These are phyloP conservation scores for Nemopilema nomurai DNA, from an alignment of 30 jellyfish, hydroid and myxozoan species.

Conservation along the genomic window DNA sequence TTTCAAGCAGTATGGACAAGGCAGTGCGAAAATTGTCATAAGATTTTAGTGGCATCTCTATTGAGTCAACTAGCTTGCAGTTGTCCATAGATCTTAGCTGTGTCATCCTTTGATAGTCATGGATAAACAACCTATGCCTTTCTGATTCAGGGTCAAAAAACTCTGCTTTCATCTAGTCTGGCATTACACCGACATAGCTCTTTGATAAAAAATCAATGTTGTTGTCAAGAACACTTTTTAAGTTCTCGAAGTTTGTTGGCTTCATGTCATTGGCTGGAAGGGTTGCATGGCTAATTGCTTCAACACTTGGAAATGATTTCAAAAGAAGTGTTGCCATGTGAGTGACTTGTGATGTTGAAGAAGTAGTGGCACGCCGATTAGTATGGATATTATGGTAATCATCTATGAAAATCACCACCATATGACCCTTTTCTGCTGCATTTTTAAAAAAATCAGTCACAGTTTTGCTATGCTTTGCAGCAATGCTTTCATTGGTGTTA, in stretches of 20 bases:
- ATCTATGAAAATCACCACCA: constrained; percentile 18
- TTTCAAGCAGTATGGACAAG: no score
- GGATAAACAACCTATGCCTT: no score
- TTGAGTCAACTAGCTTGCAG: no score
- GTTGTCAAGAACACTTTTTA: background rate
- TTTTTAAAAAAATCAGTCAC: constrained; percentile 13
- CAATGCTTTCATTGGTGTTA: constrained; percentile 6
- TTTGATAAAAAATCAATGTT: background rate
- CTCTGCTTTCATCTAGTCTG: constrained; percentile 36
- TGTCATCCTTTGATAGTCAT: no score
- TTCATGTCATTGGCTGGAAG: background rate
- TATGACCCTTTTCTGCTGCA: constrained; percentile 6
- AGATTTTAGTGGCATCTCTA: no score
- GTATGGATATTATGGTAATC: constrained; percentile 34
- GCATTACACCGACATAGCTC: constrained; percentile 23
- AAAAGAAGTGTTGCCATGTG: constrained; percentile 21
- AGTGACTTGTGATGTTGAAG: background rate
- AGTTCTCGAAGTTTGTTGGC: constrained; percentile 3
- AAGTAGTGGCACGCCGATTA: constrained; percentile 1
- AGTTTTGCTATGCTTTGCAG: constrained; percentile 4
- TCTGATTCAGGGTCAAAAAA: constrained; percentile 28
- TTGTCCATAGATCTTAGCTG: no score
- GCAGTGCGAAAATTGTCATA: no score
- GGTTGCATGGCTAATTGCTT: constrained; percentile 12
- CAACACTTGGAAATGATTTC: constrained; percentile 10